These are phyloP conservation scores for Deilephila elpenor DNA, from an alignment of 2,888 invertebrate species.

Conservation along the genomic window DNA sequence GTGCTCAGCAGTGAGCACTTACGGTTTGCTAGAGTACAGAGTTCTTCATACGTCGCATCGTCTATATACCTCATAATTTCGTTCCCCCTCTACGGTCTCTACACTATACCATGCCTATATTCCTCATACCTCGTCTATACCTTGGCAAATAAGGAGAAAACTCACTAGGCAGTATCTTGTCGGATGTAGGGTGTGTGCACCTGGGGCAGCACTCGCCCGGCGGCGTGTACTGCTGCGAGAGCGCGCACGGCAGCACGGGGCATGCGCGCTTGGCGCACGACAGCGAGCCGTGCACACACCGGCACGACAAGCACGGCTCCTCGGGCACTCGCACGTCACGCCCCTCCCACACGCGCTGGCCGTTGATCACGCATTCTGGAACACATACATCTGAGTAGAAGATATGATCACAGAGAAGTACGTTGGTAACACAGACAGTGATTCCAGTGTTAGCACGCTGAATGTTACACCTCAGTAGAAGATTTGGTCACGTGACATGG, in stretches of 20 bases:
- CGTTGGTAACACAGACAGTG: no score
- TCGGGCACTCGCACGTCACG: conserved; percentile 92
- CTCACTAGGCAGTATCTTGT: conserved; percentile 79
- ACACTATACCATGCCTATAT: no score
- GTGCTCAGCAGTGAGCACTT: no score
- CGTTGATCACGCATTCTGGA: conserved; percentile 92
- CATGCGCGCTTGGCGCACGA: conserved; percentile 94
- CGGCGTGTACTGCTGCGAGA: conserved; percentile 87
- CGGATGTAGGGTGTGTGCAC: conserved; percentile 78
- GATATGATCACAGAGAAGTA: no score
- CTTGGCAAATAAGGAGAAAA: conserved; percentile 31
- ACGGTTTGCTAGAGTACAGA: no score
- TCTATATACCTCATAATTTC: no score
- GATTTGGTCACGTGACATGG: no score
- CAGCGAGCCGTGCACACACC: conserved; percentile 88
- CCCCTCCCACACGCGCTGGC: conserved; percentile 91
- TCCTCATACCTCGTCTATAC: no score
- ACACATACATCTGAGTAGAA: conserved; percentile 36
- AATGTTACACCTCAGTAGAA: no score
- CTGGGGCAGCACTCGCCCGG: conserved; percentile 92
- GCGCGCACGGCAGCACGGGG: conserved; percentile 93
- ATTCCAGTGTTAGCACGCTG: no score
- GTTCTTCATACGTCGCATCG: no score
- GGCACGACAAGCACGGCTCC: conserved; percentile 94
- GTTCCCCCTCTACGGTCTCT: no score